Percentiles rank a stretch among this genome's conserved stretches.
These are phyloP conservation scores for Nibea coibor DNA, from an alignment of 2,113 vertebrate species.

Conservation along the genomic window DNA sequence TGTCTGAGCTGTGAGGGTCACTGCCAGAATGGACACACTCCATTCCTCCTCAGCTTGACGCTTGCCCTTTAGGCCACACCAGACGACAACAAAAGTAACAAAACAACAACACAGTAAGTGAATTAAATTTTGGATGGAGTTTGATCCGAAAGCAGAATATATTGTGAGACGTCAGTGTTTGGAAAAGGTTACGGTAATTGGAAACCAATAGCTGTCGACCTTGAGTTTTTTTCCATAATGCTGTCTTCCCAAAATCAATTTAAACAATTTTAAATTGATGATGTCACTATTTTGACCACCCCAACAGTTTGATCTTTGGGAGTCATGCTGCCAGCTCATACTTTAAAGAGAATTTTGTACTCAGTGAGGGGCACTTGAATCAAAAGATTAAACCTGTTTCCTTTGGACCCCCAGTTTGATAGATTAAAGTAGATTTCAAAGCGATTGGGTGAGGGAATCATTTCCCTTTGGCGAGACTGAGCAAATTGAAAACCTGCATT, in stretches of 20 bases:
- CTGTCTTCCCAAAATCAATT: conserved; percentile 63
- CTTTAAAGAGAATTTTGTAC: conserved; percentile 55
- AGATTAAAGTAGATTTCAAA: conserved; percentile 74
- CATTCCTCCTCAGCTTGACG: conserved; percentile 56
- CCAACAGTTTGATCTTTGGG: conserved; percentile 61
- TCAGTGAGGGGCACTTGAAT: conserved; percentile 55
- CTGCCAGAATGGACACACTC: conserved; percentile 37
- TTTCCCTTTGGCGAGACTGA: conserved; percentile 48
- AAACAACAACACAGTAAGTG: conserved; percentile 61
- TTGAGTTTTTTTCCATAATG: conserved; percentile 48
- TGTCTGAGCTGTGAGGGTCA: conserved; percentile 22
- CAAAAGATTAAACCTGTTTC: conserved; percentile 64
- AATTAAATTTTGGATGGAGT: conserved; percentile 52
- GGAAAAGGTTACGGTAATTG: conserved; percentile 61
- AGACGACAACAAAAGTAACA: conserved; percentile 51
- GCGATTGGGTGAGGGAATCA: conserved; percentile 39
- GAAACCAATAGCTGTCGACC: conserved; percentile 62
- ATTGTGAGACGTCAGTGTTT: conserved; percentile 59
- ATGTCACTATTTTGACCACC: conserved; percentile 76
- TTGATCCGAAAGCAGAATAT: conserved; percentile 54
- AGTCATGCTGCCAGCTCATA: conserved; percentile 57
- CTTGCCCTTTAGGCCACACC: conserved; percentile 65
- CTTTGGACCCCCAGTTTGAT: conserved; percentile 49
- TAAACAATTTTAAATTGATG: conserved; percentile 66
- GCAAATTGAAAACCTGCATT: conserved; percentile 55